Base-by-base conservation (phyloP, 2,888 invertebrate species). In the Amblyjoppa proteus region DNA sequence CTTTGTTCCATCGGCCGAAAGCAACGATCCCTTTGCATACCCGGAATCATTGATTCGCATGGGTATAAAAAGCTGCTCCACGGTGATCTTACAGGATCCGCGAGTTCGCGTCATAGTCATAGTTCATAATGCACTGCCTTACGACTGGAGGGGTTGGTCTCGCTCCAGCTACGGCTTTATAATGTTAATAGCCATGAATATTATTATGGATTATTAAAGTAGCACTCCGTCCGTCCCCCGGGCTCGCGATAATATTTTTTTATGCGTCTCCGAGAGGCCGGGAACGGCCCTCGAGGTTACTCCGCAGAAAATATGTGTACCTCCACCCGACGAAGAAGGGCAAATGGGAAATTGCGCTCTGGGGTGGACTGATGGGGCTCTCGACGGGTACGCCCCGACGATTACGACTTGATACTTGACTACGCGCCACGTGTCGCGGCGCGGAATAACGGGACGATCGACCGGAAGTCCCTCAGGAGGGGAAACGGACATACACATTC, bases 251-350 rank as follows among this genome's bases (percentile, higher is more conserved):
- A 28, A 16, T 71, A 58, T 81, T 78, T 83, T 85, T 83, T 71
- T 85, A 76, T 82, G 53, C 70, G 13, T 53, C 74, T 69, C 69
- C 28, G 61, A n/a, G 41, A 68, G 41, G 31, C 5, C 38, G 34
- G 38, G 71, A 0, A 4, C 13, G 45, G 45, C 49, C 56, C 74
- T 64, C 45, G 70, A 71, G 83, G 79, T 84, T 74, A 83, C 64
- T 64, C 25, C n/a, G 74, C 64, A 69, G 53, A 69, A 88, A 88
- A 89, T 89, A 89, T 88, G 88, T 90, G 87, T 90, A 88, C 38
- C 13, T 45, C 53, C 38, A 28, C 45, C 68, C 56, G 45, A 70
- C 51, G 77, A 79, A 61, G 56, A 77, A 56, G 51, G 34, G 31
- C 20, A 25, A 34, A 68, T 41, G 58, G 51, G 69, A 83, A 74